Base-by-base conservation (phyloP, 2,113 vertebrate species). In the Steatornis caripensis region DNA sequence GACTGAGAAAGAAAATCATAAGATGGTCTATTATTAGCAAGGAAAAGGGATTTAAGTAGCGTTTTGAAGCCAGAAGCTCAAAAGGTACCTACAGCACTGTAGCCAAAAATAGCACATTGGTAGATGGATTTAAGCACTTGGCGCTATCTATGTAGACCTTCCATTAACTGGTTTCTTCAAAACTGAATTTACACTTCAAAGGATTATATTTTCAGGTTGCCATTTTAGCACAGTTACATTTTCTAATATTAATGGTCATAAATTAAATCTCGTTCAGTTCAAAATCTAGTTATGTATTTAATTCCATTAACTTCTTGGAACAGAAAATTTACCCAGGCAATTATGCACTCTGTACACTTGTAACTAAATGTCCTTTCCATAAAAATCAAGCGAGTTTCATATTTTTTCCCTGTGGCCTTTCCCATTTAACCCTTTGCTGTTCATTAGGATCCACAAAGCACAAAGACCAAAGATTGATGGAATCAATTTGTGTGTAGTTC, bases 191-290 rank as follows among this genome's bases (percentile, higher is more conserved):
- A 49, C 78, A 65, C 69, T 89, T 93, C 65, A 54, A 89, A 84
- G 60, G 69, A 93, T 91, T 91, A 30, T 37, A 93, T 91, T 96
- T 90, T 58, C 93, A 93, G 77, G 84, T 71, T 77, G 57, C 74
- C 74, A 87, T 94, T 96, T 84, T 82, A 96, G 84, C 60, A 91
- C 64, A 89, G 65, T 87, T 96, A 84, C 87, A 81, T 90, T 96
- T 89, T 95, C 86, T 92, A 60, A 78, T 94, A 94, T 92, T 76
- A 95, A 82, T 69, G 65, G 45, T 32, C 84, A 87, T 85, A 94
- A 96, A 96, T 95, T 94, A 89, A 94, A 96, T 95, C 65, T 78
- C 65, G 39, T 60, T 64, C 41, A 76, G 70, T 55, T 83, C 39
- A 76, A 87, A 89, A 94, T 93, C 77, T 23, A 79, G 65, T 96